A percentile compares a stretch with the other conserved stretches of the same genome.
Evolutionary conservation across 2,113 vertebrate genomes (phyloP).

Genomic region (Tauraco erythrolophus): DNA sequence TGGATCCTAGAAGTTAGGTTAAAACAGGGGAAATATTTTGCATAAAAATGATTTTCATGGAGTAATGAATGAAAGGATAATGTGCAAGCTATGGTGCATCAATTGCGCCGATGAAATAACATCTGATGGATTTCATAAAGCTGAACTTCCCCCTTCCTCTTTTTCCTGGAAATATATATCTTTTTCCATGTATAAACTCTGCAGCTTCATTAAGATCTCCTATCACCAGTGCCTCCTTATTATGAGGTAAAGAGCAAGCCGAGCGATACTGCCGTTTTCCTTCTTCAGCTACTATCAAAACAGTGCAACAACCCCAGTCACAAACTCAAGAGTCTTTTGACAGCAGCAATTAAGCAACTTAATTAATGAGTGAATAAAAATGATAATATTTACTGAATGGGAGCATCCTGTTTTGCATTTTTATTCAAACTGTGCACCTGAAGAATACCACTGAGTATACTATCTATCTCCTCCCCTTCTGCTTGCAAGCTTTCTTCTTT

Average conservation of each 20-base stretch:
- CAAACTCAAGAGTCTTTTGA: constrained; percentile 86
- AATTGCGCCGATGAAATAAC: neutral
- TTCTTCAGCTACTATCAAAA: constrained; percentile 70
- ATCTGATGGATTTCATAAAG: neutral
- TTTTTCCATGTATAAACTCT: neutral
- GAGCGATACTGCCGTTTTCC: constrained; percentile 27
- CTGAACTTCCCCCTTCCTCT: neutral
- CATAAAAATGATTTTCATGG: constrained; percentile 39
- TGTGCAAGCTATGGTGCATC: neutral
- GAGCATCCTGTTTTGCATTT: constrained; percentile 85
- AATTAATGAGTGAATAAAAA: constrained; percentile 89
- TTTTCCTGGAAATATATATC: neutral
- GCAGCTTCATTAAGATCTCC: neutral
- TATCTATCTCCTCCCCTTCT: neutral
- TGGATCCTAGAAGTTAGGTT: constrained; percentile 34
- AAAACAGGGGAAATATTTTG: constrained; percentile 45
- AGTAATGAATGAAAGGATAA: constrained; percentile 26
- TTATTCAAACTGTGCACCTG: constrained; percentile 82
- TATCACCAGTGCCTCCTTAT: neutral
- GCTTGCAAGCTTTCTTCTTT: neutral
- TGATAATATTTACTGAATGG: constrained; percentile 90
- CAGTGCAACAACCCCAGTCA: constrained; percentile 72
- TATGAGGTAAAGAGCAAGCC: neutral
- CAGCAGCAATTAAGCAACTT: constrained; percentile 90
- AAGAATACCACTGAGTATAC: constrained; percentile 60